A percentile compares a stretch with the other conserved stretches of the same genome.
phyloP scores from a whole-genome alignment of 2,888 invertebrate genomes.

The Dolomedes plantarius region DNA sequence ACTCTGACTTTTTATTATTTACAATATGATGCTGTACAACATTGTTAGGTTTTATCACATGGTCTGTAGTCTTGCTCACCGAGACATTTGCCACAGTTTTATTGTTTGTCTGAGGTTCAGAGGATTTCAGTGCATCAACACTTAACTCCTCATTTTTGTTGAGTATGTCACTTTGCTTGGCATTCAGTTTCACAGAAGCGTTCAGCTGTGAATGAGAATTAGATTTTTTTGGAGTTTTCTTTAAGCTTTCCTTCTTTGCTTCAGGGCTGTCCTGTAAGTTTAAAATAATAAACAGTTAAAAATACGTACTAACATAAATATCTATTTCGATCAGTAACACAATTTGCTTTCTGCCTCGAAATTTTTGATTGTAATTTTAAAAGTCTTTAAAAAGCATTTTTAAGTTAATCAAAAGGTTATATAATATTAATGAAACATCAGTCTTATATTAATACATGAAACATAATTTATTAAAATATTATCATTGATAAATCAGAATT shows the following conservation, averaged over 20 bases:
- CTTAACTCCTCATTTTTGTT: not conserved
- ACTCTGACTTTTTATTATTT: constrained; percentile 22
- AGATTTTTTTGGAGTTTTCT: constrained; percentile 34
- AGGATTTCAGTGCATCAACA: constrained; percentile 9
- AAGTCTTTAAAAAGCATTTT: no score
- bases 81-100: not conserved
- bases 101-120: constrained; percentile 12
- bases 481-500: no score
- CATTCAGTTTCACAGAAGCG: constrained; percentile 19
- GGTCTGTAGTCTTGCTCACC: constrained; percentile 16
- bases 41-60: constrained; percentile 33
- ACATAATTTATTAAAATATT: no score
- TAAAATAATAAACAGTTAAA: not conserved
- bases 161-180: not conserved
- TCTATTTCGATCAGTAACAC: no score
- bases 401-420: no score
- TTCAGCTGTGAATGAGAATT: not conserved
- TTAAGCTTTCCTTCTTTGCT: constrained; percentile 37
- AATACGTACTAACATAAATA: no score
- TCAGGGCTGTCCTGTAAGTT: constrained; percentile 52
- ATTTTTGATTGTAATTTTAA: no score
- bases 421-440: no score
- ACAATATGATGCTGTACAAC: constrained; percentile 12
- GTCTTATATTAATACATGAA: no score
- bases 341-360: no score